Evolutionary conservation across 1,140 invertebrate species (phyloP), one percentile per base, ranked within the genome.

Genomic region (Zaprionus davidi): DNA sequence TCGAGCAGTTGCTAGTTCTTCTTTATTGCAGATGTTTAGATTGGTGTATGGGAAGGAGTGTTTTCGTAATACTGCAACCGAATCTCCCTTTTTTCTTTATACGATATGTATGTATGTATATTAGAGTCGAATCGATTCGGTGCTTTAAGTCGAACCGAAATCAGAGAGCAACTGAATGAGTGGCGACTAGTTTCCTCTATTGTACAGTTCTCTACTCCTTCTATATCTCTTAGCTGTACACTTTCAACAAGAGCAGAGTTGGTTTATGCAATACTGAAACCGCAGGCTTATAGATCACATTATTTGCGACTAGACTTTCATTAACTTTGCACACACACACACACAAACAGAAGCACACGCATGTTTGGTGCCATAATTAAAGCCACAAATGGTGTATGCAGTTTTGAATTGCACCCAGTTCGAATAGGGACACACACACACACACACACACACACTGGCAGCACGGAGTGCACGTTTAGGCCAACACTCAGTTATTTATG

Each of bases 371-470:
- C 71, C 81, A 80, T 84, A 84, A 84, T 84, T 84, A 83, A 84
- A 84, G 77, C 81, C 81, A 64, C 81, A 84, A 83, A 84, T 73
- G 76, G 63, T 77, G 66, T 64, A 80, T 77, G 66, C 59, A 80
- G 73, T 84, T 83, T 84, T 65, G 57, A 79, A 78, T 73, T 80
- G 76, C 24, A 31, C 55, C 70, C 44, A 59, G 55, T 66, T 12
- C 34, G 24, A 22, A 55, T 26, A 12, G n/a, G 41, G n/a, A 66
- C 11, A 53, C 51, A 41, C 64, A 51, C 22, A 69, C 36, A n/a
- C n/a, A n/a, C n/a, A n/a, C n/a, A n/a, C n/a, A n/a, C 24, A 28
- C 64, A 51, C 22, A 69, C 36, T 41, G 26, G n/a, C 26, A 36
- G 36, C 49, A 17, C 6, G 44, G 24, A 46, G 9, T 6, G 31